Evolutionary conservation across 1,140 invertebrate species (phyloP).

Genomic region (Drosophila carrolli): DNA sequence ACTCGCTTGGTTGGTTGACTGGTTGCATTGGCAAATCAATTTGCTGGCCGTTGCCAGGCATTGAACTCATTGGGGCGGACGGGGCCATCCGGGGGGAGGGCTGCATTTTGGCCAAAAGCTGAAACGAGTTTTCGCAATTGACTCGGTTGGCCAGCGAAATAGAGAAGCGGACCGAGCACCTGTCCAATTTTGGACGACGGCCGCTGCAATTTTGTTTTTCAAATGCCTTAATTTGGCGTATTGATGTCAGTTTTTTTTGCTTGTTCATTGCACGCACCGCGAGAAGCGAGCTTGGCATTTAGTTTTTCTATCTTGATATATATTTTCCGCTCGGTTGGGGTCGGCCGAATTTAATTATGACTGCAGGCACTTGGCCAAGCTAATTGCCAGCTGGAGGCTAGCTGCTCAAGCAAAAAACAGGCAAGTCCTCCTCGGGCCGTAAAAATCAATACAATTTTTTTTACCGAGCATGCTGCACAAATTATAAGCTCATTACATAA

Average conservation of each 20-base stretch:
- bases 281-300: constrained; percentile 33
- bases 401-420: constrained; percentile 17
- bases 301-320: constrained; percentile 7
- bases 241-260: constrained; percentile 23
- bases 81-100: too few species aligned
- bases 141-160: constrained; percentile 16
- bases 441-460: constrained; percentile 18
- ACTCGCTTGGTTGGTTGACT: constrained; percentile 24
- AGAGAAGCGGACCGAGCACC: constrained; percentile 29
- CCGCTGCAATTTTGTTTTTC: constrained; percentile 33
- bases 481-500: constrained; percentile 29
- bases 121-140: constrained; percentile 62
- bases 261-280: constrained; percentile 28
- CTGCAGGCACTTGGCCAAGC: constrained; percentile 40
- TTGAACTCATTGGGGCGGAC: constrained; percentile 63
- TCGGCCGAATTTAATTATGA: constrained; percentile 35
- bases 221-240: constrained; percentile 59
- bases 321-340: constrained; percentile 6
- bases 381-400: constrained; percentile 35
- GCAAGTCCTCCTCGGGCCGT: not conserved
- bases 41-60: constrained; percentile 54
- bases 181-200: constrained; percentile 61
- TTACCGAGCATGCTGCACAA: constrained; percentile 13
- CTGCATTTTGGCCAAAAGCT: not conserved
- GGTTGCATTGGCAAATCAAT: constrained; percentile 66